phyloP scores from a whole-genome alignment of 2,888 invertebrate species.

The Stegana nigrithorax region DNA sequence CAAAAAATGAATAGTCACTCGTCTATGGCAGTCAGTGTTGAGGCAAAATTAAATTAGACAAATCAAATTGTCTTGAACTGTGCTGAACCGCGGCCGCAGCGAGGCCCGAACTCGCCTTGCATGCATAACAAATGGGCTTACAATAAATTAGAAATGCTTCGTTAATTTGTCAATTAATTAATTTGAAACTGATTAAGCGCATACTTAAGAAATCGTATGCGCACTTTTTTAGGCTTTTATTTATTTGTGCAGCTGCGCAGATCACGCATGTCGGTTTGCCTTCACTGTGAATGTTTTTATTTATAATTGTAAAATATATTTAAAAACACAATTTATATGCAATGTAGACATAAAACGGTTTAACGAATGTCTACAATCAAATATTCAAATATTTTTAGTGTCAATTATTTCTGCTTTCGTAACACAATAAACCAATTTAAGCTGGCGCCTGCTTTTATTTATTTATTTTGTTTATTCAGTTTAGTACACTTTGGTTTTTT shows the following conservation, averaged over 20 bases:
- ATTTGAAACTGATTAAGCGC: not conserved
- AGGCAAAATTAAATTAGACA: not conserved
- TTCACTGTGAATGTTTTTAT: no score
- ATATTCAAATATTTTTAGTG: slow-evolving; percentile 2
- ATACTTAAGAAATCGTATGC: no score
- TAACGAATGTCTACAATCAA: not conserved
- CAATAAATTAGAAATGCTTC: slow-evolving; percentile 49
- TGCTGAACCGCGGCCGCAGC: not conserved
- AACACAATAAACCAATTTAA: not conserved
- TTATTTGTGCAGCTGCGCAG: not conserved
- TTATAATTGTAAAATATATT: not conserved
- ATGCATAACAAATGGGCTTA: slow-evolving; percentile 15
- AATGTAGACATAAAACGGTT: not conserved
- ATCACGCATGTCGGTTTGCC: no score
- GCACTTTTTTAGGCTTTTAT: not conserved
- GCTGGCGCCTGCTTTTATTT: not conserved
- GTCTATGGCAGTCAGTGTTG: no score
- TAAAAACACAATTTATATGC: not conserved
- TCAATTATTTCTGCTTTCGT: not conserved
- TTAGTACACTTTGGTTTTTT: not conserved
- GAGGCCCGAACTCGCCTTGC: not conserved
- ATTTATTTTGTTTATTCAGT: not conserved
- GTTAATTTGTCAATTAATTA: slow-evolving; percentile 46
- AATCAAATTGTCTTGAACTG: not conserved
- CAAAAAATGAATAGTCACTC: no score